A percentile compares a stretch with the other conserved stretches of the same genome.
phyloP scores from a whole-genome alignment of 2,797 vertebrate genomes.

The Crocodylus rhombifer region DNA sequence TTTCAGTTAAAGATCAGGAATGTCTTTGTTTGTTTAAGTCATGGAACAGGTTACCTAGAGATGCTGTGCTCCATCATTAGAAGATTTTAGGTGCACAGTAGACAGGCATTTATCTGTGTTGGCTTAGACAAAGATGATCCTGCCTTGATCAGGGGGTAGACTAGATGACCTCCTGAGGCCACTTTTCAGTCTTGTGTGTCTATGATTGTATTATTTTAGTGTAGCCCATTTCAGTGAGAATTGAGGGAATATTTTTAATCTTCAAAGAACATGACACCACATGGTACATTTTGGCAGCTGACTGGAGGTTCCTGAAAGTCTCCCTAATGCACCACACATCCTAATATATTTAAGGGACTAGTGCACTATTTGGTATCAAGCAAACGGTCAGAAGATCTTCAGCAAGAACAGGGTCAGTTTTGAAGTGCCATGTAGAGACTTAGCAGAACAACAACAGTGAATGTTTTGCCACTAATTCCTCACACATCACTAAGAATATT shows the following conservation, averaged over 20 bases:
- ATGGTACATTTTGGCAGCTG: not conserved
- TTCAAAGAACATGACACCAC: not conserved
- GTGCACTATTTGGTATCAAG: accelerated
- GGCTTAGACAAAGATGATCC: too few species aligned
- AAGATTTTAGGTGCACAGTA: too few species aligned
- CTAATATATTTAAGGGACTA: not conserved
- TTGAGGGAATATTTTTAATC: not conserved
- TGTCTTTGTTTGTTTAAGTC: too few species aligned
- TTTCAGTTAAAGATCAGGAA: too few species aligned
- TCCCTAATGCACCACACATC: not conserved
- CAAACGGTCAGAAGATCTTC: not conserved
- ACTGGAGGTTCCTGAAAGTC: accelerated
- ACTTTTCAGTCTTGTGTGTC: too few species aligned
- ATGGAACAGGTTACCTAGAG: too few species aligned
- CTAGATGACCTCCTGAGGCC: too few species aligned
- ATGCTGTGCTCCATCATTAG: too few species aligned
- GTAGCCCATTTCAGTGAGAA: conserved; percentile 7
- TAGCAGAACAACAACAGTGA: not conserved
- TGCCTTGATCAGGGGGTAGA: too few species aligned
- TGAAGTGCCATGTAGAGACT: not conserved
- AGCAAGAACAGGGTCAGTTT: not conserved
- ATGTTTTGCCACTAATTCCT: conserved; percentile 38
- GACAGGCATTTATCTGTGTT: too few species aligned
- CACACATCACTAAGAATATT: conserved; percentile 43
- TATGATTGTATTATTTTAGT: not conserved